A percentile compares a stretch with the other conserved stretches of the same genome.
Evolutionary conservation across 2,888 invertebrate species (phyloP).

Genomic region (Mythimna albipuncta): DNA sequence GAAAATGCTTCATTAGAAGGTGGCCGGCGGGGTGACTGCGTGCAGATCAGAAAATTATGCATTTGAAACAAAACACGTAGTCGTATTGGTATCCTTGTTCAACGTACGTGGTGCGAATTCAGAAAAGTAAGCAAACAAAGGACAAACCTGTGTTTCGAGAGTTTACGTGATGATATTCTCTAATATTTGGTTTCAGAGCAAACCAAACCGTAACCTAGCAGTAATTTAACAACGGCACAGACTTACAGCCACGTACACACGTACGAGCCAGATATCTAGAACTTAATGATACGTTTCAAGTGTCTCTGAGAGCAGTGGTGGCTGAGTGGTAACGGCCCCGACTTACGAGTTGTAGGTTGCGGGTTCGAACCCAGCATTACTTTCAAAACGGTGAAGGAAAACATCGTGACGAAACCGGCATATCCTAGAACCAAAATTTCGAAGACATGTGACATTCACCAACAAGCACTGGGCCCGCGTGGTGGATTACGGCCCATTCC

Average conservation of each 20-base stretch:
- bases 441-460: no score
- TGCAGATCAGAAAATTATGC: constrained; percentile 69
- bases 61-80: constrained; percentile 74
- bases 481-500: no score
- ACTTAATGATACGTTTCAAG: constrained; percentile 33
- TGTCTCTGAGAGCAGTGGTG: background rate
- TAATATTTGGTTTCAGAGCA: constrained; percentile 64
- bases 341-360: no score
- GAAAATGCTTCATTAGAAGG: constrained; percentile 48
- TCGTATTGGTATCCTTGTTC: constrained; percentile 75
- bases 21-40: constrained; percentile 33
- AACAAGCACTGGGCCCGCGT: no score
- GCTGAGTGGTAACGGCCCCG: no score
- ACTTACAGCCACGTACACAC: constrained; percentile 9
- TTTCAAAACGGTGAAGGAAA: no score
- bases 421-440: no score
- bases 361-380: no score
- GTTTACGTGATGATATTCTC: constrained; percentile 75
- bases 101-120: constrained; percentile 77
- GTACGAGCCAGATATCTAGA: constrained; percentile 11
- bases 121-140: constrained; percentile 66
- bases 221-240: constrained; percentile 30
- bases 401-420: no score
- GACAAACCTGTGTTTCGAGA: constrained; percentile 73
- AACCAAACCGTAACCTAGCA: constrained; percentile 40